phyloP scores from a whole-genome alignment of 2,888 invertebrate species.

The Tenthredo amoena region DNA sequence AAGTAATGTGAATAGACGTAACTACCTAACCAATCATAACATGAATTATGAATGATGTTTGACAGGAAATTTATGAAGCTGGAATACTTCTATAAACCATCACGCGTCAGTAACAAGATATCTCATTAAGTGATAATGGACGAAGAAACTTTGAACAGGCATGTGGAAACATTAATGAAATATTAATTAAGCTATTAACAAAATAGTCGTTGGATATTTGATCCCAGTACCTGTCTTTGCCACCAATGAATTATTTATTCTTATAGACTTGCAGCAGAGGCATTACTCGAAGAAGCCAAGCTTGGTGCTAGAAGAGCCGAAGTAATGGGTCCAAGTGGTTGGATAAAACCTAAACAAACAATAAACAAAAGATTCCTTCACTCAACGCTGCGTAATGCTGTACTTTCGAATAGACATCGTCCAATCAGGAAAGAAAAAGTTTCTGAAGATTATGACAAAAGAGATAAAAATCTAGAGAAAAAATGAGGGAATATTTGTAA shows the following conservation, averaged over 20 bases:
- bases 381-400: slow-evolving; percentile 73
- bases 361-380: slow-evolving; percentile 75
- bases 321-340: slow-evolving; percentile 75
- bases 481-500: background rate
- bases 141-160: slow-evolving; percentile 72
- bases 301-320: slow-evolving; percentile 73
- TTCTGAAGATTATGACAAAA: slow-evolving; percentile 34
- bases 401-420: slow-evolving; percentile 70
- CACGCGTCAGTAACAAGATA: background rate
- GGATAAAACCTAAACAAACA: slow-evolving; percentile 75
- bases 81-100: background rate
- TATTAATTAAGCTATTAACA: slow-evolving; percentile 4
- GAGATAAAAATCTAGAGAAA: slow-evolving; percentile 3
- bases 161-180: slow-evolving; percentile 21
- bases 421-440: slow-evolving; percentile 58
- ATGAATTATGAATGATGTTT: background rate
- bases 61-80: background rate
- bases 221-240: slow-evolving; percentile 8
- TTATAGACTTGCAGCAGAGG: slow-evolving; percentile 73
- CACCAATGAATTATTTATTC: background rate
- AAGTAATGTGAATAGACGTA: background rate
- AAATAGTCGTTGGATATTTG: background rate
- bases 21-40: background rate
- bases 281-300: slow-evolving; percentile 74
- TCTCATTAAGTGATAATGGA: slow-evolving; percentile 63